A percentile compares a stretch with the other conserved stretches of the same genome.
These are phyloP conservation scores for Ochotona curzoniae DNA, from an alignment of 2,113 vertebrate species.

Conservation along the genomic window DNA sequence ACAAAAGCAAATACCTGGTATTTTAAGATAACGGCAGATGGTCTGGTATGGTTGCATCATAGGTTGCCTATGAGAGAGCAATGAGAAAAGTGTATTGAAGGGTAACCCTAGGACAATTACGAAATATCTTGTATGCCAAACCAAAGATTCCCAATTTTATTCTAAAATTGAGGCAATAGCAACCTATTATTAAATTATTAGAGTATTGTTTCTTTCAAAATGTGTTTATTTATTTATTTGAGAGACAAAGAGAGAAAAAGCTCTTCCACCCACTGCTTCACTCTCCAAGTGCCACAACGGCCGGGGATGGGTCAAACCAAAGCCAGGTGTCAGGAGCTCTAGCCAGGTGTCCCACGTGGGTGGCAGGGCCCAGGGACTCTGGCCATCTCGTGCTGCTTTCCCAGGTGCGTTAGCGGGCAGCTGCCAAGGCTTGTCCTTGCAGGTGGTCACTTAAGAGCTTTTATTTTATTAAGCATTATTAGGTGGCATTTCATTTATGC, in stretches of 20 bases:
- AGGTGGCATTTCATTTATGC: not conserved
- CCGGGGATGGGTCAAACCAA: too few relatives aligned
- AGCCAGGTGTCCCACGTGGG: too few relatives aligned
- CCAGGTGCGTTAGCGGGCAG: too few relatives aligned
- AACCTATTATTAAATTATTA: not conserved
- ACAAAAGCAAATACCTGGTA: not conserved
- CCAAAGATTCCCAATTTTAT: not conserved
- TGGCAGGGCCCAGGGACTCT: too few relatives aligned
- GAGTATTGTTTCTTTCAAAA: not conserved
- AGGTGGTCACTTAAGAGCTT: not conserved
- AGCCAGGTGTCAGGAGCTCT: too few relatives aligned
- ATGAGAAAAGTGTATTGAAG: not conserved
- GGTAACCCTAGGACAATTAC: not conserved
- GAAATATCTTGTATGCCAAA: not conserved
- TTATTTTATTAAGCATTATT: not conserved
- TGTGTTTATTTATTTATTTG: too few relatives aligned
- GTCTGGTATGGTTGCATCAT: not conserved
- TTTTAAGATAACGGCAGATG: too few relatives aligned
- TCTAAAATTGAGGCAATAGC: not conserved
- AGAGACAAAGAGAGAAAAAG: too few relatives aligned
- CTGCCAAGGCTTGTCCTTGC: not conserved
- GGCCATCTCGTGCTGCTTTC: too few relatives aligned
- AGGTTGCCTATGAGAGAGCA: not conserved
- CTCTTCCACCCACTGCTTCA: too few relatives aligned
- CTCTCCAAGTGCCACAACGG: too few relatives aligned